Percentiles rank a stretch among this genome's conserved stretches.
Conservation (phyloP, 2,888 invertebrate genomes). For the Parnassius apollo region DNA sequence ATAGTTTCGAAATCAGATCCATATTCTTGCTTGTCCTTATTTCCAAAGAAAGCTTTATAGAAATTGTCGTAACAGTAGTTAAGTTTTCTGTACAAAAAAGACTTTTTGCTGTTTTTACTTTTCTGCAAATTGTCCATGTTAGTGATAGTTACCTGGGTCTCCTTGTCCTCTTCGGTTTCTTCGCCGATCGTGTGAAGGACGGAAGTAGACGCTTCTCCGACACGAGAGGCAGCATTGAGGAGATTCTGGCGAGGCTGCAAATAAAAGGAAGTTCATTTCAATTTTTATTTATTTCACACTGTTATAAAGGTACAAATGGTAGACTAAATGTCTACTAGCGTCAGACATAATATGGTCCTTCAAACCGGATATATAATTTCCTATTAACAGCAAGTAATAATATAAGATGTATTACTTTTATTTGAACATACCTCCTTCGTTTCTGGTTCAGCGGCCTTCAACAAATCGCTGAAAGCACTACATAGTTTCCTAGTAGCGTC, state of each 20-base stretch:
- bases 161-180: constrained; percentile 91
- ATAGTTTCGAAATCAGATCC: constrained; percentile 50
- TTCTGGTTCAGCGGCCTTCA: constrained; percentile 97
- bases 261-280: neutral
- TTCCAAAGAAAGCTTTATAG: constrained; percentile 70
- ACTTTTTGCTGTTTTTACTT: constrained; percentile 48
- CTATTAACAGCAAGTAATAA: neutral
- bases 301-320: no score
- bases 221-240: constrained; percentile 96
- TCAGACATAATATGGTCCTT: neutral
- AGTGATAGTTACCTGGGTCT: constrained; percentile 82
- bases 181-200: constrained; percentile 96
- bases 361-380: neutral
- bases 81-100: constrained; percentile 68
- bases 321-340: no score
- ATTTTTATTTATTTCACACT: no score
- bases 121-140: constrained; percentile 27
- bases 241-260: constrained; percentile 93
- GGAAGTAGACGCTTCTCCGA: constrained; percentile 97
- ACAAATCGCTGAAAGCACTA: constrained; percentile 95
- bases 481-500: constrained; percentile 96
- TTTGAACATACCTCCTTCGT: constrained; percentile 86
- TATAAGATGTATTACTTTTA: neutral
- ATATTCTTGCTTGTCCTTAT: constrained; percentile 48
- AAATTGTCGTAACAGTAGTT: constrained; percentile 76